Conservation (phyloP, 2,888 invertebrate species). For the Papilio demoleus region DNA sequence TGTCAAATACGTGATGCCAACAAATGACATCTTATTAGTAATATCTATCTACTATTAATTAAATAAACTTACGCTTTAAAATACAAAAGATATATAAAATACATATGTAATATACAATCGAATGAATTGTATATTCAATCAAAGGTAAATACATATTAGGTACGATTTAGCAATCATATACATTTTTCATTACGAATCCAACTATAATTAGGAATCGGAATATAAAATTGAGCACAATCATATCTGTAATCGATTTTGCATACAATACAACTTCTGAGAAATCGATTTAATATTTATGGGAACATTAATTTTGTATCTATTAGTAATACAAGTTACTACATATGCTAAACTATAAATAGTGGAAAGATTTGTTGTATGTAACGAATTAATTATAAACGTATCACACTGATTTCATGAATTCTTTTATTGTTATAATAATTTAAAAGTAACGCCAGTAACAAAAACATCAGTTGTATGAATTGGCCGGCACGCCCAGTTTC, state of each 20-base stretch:
- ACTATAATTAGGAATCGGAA: constrained; percentile 20
- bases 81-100: not conserved
- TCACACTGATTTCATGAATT: too few relatives aligned
- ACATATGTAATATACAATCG: not conserved
- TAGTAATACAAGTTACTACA: not conserved
- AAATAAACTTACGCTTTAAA: too few relatives aligned
- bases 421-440: too few relatives aligned
- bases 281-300: constrained; percentile 22
- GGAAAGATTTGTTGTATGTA: too few relatives aligned
- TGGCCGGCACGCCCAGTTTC: too few relatives aligned
- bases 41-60: too few relatives aligned
- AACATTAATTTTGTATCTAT: constrained; percentile 14
- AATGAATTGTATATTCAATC: not conserved
- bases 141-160: not conserved
- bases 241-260: constrained; percentile 35
- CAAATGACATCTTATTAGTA: too few relatives aligned
- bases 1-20: too few relatives aligned
- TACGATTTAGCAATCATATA: not conserved
- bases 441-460: too few relatives aligned
- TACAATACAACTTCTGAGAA: constrained; percentile 31
- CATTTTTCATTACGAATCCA: not conserved
- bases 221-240: constrained; percentile 9
- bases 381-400: too few relatives aligned
- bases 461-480: too few relatives aligned
- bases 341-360: too few relatives aligned